These are phyloP conservation scores for Agrochola lychnidis DNA, from an alignment of 2,888 invertebrate genomes.

Conservation along the genomic window DNA sequence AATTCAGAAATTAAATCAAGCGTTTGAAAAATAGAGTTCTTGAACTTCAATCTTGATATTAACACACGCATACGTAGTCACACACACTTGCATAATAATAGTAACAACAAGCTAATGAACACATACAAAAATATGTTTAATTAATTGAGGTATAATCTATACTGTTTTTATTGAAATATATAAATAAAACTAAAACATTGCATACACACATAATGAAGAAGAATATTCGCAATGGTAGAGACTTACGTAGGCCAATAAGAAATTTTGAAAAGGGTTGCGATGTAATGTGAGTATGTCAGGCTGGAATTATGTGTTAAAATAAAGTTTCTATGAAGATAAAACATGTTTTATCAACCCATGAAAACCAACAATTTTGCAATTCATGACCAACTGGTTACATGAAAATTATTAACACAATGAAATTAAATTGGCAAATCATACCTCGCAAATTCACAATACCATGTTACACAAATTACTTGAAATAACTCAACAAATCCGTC, in stretches of 20 bases:
- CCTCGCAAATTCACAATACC: constrained; percentile 35
- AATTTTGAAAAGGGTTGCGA: neutral
- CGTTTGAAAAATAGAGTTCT: constrained; percentile 19
- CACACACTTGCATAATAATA: constrained; percentile 44
- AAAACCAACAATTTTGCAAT: neutral
- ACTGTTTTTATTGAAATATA: constrained; percentile 37
- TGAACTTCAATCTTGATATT: constrained; percentile 17
- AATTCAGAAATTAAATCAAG: constrained; percentile 11
- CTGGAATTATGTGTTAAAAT: neutral
- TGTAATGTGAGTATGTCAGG: neutral
- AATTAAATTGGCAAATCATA: constrained; percentile 40
- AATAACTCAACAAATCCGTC: constrained; percentile 25
- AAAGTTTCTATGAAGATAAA: neutral
- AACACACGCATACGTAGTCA: constrained; percentile 32
- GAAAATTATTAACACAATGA: constrained; percentile 22
- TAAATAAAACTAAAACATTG: neutral
- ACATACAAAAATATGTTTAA: constrained; percentile 51
- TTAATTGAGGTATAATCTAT: constrained; percentile 50
- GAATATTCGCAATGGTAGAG: neutral
- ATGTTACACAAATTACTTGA: constrained; percentile 44
- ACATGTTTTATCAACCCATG: neutral
- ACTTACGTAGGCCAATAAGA: neutral
- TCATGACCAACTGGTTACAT: neutral
- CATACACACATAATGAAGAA: neutral
- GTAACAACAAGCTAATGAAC: constrained; percentile 62